Conservation (phyloP, 2,888 invertebrate genomes). For the Scrobipalpa atriplicella region DNA sequence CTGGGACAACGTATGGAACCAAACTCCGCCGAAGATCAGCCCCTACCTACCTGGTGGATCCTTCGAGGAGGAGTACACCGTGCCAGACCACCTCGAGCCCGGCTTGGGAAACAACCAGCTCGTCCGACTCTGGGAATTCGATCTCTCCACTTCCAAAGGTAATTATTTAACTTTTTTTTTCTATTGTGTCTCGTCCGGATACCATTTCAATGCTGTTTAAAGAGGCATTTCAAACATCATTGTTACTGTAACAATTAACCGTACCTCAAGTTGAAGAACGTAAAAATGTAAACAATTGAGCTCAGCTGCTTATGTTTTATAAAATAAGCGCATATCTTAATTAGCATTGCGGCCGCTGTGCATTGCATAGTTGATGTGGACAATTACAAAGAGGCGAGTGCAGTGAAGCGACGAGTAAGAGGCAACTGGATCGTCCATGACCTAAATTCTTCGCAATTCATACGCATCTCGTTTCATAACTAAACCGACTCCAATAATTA, state of each 20-base stretch:
- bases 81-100: constrained; percentile 92
- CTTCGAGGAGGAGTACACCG: constrained; percentile 87
- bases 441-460: constrained; percentile 70
- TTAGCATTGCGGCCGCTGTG: constrained; percentile 25
- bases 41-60: constrained; percentile 90
- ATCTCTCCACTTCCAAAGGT: constrained; percentile 82
- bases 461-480: constrained; percentile 65
- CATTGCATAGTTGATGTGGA: constrained; percentile 48
- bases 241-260: constrained; percentile 25
- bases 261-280: background rate
- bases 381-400: constrained; percentile 64
- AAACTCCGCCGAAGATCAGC: constrained; percentile 91
- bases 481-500: constrained; percentile 44
- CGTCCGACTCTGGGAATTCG: constrained; percentile 88
- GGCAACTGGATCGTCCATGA: constrained; percentile 71
- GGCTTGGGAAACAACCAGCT: constrained; percentile 93
- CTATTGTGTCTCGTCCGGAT: constrained; percentile 12
- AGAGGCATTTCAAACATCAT: constrained; percentile 26
- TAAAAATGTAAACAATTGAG: constrained; percentile 23
- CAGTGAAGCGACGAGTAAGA: constrained; percentile 75
- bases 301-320: constrained; percentile 23
- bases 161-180: constrained; percentile 36
- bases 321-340: constrained; percentile 21
- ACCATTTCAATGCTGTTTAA: constrained; percentile 22
- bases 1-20: constrained; percentile 90